These are phyloP conservation scores for Platorchestia sp. DNA, from an alignment of 1,140 invertebrate species.

Conservation along the genomic window DNA sequence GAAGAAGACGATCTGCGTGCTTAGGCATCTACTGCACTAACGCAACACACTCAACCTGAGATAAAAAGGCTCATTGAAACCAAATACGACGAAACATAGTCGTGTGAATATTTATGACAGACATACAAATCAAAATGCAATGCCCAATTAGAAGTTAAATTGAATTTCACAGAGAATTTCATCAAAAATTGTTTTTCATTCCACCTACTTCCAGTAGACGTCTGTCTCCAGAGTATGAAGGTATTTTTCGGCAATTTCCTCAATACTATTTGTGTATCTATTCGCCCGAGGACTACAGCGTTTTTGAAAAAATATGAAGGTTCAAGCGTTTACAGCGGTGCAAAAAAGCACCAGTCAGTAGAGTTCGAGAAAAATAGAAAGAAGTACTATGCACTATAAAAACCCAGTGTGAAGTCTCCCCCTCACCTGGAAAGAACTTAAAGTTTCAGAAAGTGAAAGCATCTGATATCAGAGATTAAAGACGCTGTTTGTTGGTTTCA, in stretches of 20 bases:
- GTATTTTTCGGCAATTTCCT: not conserved
- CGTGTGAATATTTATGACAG: not conserved
- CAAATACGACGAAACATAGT: not conserved
- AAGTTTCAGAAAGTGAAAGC: slow-evolving; percentile 32
- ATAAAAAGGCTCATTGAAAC: not conserved
- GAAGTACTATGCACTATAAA: not conserved
- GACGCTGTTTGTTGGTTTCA: not conserved
- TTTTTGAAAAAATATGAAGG: not conserved
- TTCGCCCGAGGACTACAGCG: not conserved
- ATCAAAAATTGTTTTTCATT: not conserved
- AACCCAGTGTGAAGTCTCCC: not conserved
- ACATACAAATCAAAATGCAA: not conserved
- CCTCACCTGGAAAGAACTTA: not conserved
- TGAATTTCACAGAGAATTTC: not conserved
- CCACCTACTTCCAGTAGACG: not conserved
- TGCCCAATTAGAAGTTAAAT: not conserved
- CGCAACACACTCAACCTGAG: not conserved
- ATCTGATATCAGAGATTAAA: slow-evolving; percentile 15
- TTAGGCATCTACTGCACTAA: not conserved
- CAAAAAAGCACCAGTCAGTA: not conserved
- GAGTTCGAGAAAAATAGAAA: not conserved
- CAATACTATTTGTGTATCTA: not conserved
- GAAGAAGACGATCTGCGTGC: not conserved
- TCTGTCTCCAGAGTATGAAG: not conserved
- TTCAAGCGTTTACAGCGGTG: not conserved